A percentile compares a stretch with the other conserved stretches of the same genome.
These are phyloP conservation scores for Martes martes DNA, from an alignment of 2,113 vertebrate genomes.

Conservation along the genomic window DNA sequence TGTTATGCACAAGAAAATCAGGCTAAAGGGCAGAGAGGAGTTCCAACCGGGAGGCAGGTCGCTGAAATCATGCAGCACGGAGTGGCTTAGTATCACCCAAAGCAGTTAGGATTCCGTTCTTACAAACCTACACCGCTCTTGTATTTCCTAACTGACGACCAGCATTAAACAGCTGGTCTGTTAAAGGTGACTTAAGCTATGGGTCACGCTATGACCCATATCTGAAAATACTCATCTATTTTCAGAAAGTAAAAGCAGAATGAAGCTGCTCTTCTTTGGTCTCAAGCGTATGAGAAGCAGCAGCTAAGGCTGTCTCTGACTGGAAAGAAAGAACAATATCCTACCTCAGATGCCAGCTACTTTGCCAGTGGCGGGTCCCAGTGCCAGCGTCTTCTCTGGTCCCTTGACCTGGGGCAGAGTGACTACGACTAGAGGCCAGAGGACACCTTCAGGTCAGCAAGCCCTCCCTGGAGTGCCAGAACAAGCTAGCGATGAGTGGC, in stretches of 20 bases:
- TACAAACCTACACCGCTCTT: not conserved
- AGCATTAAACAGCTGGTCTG: not conserved
- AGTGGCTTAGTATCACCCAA: not conserved
- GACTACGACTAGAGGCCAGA: constrained; percentile 55
- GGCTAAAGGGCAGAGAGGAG: not conserved
- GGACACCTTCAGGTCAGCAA: not conserved
- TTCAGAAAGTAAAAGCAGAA: constrained; percentile 54
- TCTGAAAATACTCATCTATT: not conserved
- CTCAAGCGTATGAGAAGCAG: not conserved
- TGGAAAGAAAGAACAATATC: constrained; percentile 64
- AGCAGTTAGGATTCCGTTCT: not conserved
- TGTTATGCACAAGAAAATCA: constrained; percentile 7
- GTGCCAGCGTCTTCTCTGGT: constrained; percentile 40
- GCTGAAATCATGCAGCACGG: not conserved
- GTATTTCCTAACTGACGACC: not conserved
- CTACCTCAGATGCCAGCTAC: constrained; percentile 64
- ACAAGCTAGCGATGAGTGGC: constrained; percentile 38
- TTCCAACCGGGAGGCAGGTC: not conserved
- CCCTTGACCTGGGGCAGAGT: constrained; percentile 31
- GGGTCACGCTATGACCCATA: not conserved
- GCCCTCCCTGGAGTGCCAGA: constrained; percentile 1
- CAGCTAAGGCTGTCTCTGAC: not conserved
- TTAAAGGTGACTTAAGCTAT: not conserved
- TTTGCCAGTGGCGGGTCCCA: not conserved
- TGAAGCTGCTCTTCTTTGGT: not conserved